These are phyloP conservation scores for Andrena cerasifolii DNA, from an alignment of 1,140 invertebrate genomes.

Conservation along the genomic window DNA sequence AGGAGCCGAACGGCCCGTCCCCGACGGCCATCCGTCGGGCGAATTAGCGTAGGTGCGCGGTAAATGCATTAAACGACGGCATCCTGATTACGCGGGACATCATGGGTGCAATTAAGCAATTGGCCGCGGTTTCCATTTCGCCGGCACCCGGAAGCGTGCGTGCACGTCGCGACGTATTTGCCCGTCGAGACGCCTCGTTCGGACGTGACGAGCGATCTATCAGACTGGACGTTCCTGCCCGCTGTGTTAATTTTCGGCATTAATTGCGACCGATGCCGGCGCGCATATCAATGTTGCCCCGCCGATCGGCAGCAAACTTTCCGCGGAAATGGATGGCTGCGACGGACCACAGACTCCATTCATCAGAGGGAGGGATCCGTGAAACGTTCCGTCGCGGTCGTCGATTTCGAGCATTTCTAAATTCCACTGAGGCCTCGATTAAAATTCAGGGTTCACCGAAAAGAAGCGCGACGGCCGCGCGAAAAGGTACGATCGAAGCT, in stretches of 20 bases:
- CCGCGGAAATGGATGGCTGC: not conserved
- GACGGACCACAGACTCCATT: too few relatives aligned
- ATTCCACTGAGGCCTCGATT: too few relatives aligned
- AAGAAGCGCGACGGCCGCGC: too few relatives aligned
- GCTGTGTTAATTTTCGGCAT: constrained; percentile 37
- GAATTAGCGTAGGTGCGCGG: constrained; percentile 77
- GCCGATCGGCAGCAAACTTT: constrained; percentile 3
- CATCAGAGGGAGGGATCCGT: too few relatives aligned
- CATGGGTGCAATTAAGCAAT: constrained; percentile 79
- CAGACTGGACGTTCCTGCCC: not conserved
- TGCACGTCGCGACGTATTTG: constrained; percentile 40
- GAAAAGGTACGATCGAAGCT: too few relatives aligned
- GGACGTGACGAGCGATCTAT: constrained; percentile 19
- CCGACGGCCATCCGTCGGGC: constrained; percentile 15
- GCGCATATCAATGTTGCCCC: constrained; percentile 6
- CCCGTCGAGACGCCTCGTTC: constrained; percentile 31
- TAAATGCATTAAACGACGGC: constrained; percentile 78
- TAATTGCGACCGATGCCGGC: constrained; percentile 12
- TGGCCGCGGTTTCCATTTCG: constrained; percentile 78
- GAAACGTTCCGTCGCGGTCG: too few relatives aligned
- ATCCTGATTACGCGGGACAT: constrained; percentile 79
- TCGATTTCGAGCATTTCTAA: too few relatives aligned
- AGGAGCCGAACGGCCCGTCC: not conserved
- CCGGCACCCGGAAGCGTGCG: constrained; percentile 64
- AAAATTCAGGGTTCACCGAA: too few relatives aligned